A percentile compares a stretch with the other conserved stretches of the same genome.
Conservation (phyloP, 2,797 vertebrate species). For the Cuculus canorus region DNA sequence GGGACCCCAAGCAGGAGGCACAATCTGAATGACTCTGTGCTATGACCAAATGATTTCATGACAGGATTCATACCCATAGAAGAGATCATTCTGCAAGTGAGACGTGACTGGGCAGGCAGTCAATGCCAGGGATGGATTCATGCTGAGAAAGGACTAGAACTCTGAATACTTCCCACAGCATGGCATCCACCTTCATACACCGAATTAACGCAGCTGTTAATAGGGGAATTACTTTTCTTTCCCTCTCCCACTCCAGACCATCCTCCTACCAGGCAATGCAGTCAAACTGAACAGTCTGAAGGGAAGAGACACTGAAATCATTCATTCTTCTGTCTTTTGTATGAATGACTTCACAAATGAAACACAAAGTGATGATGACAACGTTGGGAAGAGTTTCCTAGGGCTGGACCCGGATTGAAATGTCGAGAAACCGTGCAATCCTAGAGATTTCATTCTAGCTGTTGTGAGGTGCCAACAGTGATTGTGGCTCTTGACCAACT, state of each 20-base stretch:
- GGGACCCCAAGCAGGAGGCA: background rate
- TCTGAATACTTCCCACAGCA: background rate
- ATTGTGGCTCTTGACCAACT: background rate
- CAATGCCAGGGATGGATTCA: background rate
- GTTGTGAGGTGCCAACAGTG: background rate
- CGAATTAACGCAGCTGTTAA: background rate
- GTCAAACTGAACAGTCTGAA: background rate
- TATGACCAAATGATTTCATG: background rate
- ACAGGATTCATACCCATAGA: background rate
- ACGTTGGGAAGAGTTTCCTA: background rate
- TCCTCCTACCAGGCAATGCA: background rate
- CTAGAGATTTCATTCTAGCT: background rate
- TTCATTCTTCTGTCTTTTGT: background rate
- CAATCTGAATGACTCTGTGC: background rate
- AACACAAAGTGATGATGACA: background rate
- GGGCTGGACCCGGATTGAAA: background rate
- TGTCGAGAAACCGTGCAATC: background rate
- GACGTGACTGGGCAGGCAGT: background rate
- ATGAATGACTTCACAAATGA: background rate
- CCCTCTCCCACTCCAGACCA: background rate
- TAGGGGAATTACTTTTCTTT: background rate
- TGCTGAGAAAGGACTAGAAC: background rate
- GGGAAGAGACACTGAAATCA: background rate
- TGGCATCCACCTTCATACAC: background rate
- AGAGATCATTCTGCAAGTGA: background rate